Conservation (phyloP, 1,140 invertebrate species). For the Pemphigus obesinymphae region DNA sequence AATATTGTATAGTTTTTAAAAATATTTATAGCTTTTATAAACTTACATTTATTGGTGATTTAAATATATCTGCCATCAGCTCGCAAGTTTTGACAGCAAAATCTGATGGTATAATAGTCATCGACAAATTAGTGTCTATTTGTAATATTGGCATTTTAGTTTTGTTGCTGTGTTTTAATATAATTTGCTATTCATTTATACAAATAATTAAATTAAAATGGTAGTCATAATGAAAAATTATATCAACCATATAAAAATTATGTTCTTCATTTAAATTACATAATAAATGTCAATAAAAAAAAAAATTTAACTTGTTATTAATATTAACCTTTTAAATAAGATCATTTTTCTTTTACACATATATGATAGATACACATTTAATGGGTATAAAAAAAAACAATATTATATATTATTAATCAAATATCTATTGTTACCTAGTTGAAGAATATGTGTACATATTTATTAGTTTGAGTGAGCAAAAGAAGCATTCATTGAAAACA, state of each 20-base stretch:
- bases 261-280: neutral
- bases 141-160: conserved; percentile 23
- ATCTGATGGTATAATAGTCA: neutral
- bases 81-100: neutral
- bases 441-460: too few relatives aligned
- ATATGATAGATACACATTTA: too few relatives aligned
- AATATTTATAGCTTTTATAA: neutral
- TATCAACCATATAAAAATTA: too few relatives aligned
- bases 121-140: neutral
- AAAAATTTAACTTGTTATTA: too few relatives aligned
- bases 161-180: neutral
- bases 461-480: too few relatives aligned
- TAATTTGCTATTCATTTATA: too few relatives aligned
- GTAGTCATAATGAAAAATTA: neutral
- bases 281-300: neutral
- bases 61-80: conserved; percentile 8
- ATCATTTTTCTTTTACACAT: too few relatives aligned
- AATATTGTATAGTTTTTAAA: neutral
- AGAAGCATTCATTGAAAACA: too few relatives aligned
- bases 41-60: neutral
- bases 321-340: too few relatives aligned
- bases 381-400: too few relatives aligned
- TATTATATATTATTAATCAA: too few relatives aligned
- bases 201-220: neutral
- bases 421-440: too few relatives aligned